Base-by-base conservation (phyloP, 2,888 invertebrate genomes). In the Polydrusus cervinus region DNA sequence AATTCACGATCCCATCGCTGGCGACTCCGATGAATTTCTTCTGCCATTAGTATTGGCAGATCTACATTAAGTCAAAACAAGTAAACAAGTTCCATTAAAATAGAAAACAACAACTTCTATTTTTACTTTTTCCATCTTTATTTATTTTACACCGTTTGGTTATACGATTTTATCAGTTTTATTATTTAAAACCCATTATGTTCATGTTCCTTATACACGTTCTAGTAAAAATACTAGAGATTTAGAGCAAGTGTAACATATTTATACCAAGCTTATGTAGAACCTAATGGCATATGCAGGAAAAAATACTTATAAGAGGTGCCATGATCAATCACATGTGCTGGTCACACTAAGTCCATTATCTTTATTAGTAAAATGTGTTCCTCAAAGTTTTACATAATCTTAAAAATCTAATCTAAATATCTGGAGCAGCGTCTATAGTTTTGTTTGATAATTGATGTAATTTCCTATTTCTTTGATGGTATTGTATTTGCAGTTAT, bases 11-110 rank as follows among this genome's bases (percentile, higher is more conserved):
- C 89, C 90, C 25, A 84, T 86, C 66, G 85, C 84, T 13, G 89
- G 89, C 47, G 90, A 90, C 81, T 90, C 90, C 62, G 90, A 90
- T 82, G 90, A 90, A 83, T 90, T 89, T 81, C 87, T 91, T 79
- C 87, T 90, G 86, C 90, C 90, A 78, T 87, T 90, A 81, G 89
- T 90, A 76, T 85, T 89, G 78, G 86, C 87, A 70, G 90, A 90
- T 84, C 87, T 89, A 73, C 72, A 77, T 64, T 77, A 78, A 75
- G 67, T 53, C 61, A 74, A 68, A 68, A 40, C 43, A 72, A 57
- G 53, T 49, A 69, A 45, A 62, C 40, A 45, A 62, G 53, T 66
- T 74, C 30, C 25, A 14, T 66, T 40, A 61, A 64, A 64, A 74
- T 69, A 62, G 69, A 57, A 69, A 45, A 57, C 64, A 66, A 16